phyloP scores from a whole-genome alignment of 53 echinoderm and acorn worm genomes.

The Astropecten irregularis region DNA sequence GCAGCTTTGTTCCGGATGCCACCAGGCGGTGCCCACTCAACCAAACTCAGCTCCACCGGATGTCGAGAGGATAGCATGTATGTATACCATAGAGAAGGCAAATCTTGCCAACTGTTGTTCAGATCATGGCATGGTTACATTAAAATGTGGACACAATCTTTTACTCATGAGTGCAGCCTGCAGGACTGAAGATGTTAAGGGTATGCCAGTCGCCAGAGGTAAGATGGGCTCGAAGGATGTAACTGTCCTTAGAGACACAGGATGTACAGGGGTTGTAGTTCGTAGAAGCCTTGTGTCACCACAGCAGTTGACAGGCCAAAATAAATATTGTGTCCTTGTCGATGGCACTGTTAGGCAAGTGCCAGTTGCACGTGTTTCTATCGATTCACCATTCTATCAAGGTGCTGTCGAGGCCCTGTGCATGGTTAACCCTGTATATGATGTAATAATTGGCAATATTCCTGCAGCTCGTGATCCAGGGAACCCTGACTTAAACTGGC shows the following conservation, averaged over 20 bases:
- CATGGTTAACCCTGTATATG: slow-evolving; percentile 61
- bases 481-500: neutral
- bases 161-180: slow-evolving; percentile 17
- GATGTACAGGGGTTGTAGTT: slow-evolving; percentile 44
- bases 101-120: too few relatives aligned
- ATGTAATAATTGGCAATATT: slow-evolving; percentile 47
- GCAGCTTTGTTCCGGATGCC: too few relatives aligned
- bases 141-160: too few relatives aligned
- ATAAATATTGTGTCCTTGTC: slow-evolving; percentile 20
- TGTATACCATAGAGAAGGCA: too few relatives aligned
- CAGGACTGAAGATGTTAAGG: neutral
- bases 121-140: too few relatives aligned
- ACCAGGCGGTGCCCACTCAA: too few relatives aligned
- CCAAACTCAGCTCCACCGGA: too few relatives aligned
- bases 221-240: neutral
- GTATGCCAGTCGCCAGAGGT: slow-evolving; percentile 35
- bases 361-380: slow-evolving; percentile 31
- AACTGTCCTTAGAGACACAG: slow-evolving; percentile 38
- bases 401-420: slow-evolving; percentile 54
- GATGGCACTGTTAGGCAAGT: slow-evolving; percentile 11
- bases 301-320: slow-evolving; percentile 28
- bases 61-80: too few relatives aligned
- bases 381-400: slow-evolving; percentile 57
- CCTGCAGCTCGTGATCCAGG: slow-evolving; percentile 1
- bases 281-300: neutral